These are phyloP conservation scores for Myxocyprinus asiaticus DNA, from an alignment of 2,113 vertebrate species.

Conservation along the genomic window DNA sequence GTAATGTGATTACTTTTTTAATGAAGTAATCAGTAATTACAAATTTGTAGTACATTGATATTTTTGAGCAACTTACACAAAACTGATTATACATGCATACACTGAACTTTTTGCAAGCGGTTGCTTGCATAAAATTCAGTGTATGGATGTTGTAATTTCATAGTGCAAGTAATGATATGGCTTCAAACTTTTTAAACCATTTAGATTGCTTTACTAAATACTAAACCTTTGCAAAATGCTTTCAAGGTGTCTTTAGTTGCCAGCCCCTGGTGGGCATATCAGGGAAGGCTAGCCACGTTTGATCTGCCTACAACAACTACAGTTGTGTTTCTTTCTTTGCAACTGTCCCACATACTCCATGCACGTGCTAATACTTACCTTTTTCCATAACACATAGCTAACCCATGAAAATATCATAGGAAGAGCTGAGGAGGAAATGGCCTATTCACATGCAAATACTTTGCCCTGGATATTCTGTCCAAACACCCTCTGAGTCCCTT, in stretches of 20 bases:
- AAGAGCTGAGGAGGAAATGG: not conserved
- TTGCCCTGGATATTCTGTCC: constrained; percentile 10
- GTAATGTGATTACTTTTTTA: no score
- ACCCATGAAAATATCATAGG: not conserved
- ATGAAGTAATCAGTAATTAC: no score
- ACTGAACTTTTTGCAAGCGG: no score
- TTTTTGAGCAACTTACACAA: no score
- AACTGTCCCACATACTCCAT: not conserved
- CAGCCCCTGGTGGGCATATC: constrained; percentile 52
- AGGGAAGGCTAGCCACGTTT: constrained; percentile 33
- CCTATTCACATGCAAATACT: constrained; percentile 44
- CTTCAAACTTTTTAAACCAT: no score
- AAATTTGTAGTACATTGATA: no score
- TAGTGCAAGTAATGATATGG: no score
- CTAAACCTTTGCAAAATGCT: constrained; percentile 10
- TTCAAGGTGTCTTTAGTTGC: not conserved
- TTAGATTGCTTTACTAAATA: not conserved
- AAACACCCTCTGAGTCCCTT: not conserved
- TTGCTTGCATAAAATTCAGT: no score
- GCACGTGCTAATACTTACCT: not conserved
- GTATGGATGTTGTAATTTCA: no score
- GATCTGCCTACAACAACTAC: not conserved
- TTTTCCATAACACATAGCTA: no score
- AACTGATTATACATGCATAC: no score
- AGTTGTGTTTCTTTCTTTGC: not conserved